These are phyloP conservation scores for Caenorhabditis virilis DNA, from an alignment of 2,888 invertebrate species.

Conservation along the genomic window DNA sequence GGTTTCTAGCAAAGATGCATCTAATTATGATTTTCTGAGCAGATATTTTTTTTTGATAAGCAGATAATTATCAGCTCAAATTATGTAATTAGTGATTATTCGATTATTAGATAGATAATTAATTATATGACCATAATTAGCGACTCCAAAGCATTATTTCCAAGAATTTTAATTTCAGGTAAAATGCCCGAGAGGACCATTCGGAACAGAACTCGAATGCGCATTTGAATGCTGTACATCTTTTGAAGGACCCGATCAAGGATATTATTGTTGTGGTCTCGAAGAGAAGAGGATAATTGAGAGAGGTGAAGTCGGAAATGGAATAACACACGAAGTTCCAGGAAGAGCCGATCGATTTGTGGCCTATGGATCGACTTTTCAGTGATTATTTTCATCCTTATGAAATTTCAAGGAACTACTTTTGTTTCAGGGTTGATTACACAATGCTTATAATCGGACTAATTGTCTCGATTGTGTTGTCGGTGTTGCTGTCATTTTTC, in stretches of 20 bases:
- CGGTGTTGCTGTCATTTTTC: constrained; percentile 62
- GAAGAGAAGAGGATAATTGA: constrained; percentile 49
- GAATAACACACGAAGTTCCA: constrained; percentile 1
- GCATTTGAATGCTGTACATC: constrained; percentile 60
- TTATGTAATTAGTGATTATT: no score
- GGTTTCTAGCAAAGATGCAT: no score
- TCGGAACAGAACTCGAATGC: constrained; percentile 50
- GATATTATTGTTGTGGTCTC: constrained; percentile 63
- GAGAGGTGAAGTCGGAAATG: constrained; percentile 22
- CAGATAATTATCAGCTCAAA: no score
- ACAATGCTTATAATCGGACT: constrained; percentile 64
- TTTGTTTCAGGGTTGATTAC: constrained; percentile 62
- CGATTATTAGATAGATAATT: no score
- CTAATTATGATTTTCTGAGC: no score
- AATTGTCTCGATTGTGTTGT: constrained; percentile 63
- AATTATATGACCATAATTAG: no score
- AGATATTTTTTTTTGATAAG: no score
- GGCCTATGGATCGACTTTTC: constrained; percentile 60
- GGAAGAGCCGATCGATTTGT: constrained; percentile 59
- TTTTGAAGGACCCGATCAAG: constrained; percentile 53
- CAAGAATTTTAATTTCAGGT: constrained; percentile 21
- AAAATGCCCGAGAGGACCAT: constrained; percentile 48
- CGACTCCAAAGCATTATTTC: no score
- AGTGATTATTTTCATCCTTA: no score
- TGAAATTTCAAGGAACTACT: not conserved